These are phyloP conservation scores for Eurois occulta DNA, from an alignment of 2,888 invertebrate species.

Conservation along the genomic window DNA sequence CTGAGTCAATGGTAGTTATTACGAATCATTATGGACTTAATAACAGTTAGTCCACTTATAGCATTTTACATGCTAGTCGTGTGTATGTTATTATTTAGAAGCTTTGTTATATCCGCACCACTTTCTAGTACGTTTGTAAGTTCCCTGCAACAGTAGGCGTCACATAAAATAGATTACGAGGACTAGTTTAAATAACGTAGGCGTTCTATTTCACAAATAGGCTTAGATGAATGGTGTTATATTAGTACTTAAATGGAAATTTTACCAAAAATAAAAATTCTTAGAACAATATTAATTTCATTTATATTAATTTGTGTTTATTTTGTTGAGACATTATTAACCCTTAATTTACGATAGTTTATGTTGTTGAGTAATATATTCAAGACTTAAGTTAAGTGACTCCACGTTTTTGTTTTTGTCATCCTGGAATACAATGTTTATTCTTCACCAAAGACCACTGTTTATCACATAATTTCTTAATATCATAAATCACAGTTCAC, in stretches of 20 bases:
- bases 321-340: constrained; percentile 75
- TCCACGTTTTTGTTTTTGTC: constrained; percentile 66
- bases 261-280: constrained; percentile 86
- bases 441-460: constrained; percentile 83
- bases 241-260: constrained; percentile 88
- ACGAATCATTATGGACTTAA: constrained; percentile 33
- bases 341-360: constrained; percentile 75
- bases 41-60: constrained; percentile 69
- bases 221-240: constrained; percentile 79
- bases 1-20: constrained; percentile 40
- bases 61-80: constrained; percentile 86
- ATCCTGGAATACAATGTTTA: constrained; percentile 66
- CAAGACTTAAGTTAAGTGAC: constrained; percentile 73
- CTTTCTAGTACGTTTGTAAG: constrained; percentile 66
- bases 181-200: constrained; percentile 65
- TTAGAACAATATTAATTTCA: constrained; percentile 85
- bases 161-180: constrained; percentile 58
- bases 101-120: constrained; percentile 69
- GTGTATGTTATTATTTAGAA: constrained; percentile 76
- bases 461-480: constrained; percentile 52
- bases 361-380: constrained; percentile 85
- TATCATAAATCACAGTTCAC: constrained; percentile 39
- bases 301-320: constrained; percentile 78
- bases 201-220: constrained; percentile 83
- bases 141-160: constrained; percentile 66